Base-by-base conservation (phyloP, 2,888 invertebrate species). In the Clivina fossor region DNA sequence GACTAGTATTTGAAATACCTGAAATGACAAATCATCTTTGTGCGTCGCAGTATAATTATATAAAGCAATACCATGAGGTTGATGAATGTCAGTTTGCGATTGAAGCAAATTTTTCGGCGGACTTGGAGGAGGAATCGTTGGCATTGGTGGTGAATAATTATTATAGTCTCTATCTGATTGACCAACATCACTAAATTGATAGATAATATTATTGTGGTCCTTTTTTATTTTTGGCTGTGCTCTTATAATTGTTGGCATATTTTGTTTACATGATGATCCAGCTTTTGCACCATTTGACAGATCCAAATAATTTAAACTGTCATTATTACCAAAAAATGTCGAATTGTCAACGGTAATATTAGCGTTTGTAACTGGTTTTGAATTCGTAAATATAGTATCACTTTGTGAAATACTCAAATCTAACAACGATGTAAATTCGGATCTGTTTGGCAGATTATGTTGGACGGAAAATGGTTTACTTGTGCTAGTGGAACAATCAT, bases 1-100 rank as follows among this genome's bases (percentile, higher is more conserved):
- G n/a, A n/a, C n/a, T n/a, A n/a, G n/a, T n/a, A n/a, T n/a, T n/a
- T 35, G 58, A 77, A 82, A 81, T 70, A 90, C 88, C 74, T 85
- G 85, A 70, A 93, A 86, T 61, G 81, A 78, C 58, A 93, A 80
- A 78, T 93, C 93, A 63, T 86, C 90, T 11, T 80, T 76, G 66
- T 90, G 88, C 9, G 80, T 77, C 9, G 87, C 84, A 59, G 81
- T 78, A 68, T 88, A 93, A 73, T 91, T 87, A 70, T 84, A 91
- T 32, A 90, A 73, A 9, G 91, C 90, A 58, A 91, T 78, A 13
- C 88, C 92, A 69, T 86, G 83, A 0, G 91, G 83, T 62, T 78
- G 75, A 15, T 78, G 72, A 2, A 73, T 71, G 35, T 69, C 67
- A 2, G 16, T 11, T 18, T 35, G 73, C 2, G 73, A 71, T 32